Conservation (phyloP, 2,797 vertebrate species). For the Mormyrops boulengeri region DNA sequence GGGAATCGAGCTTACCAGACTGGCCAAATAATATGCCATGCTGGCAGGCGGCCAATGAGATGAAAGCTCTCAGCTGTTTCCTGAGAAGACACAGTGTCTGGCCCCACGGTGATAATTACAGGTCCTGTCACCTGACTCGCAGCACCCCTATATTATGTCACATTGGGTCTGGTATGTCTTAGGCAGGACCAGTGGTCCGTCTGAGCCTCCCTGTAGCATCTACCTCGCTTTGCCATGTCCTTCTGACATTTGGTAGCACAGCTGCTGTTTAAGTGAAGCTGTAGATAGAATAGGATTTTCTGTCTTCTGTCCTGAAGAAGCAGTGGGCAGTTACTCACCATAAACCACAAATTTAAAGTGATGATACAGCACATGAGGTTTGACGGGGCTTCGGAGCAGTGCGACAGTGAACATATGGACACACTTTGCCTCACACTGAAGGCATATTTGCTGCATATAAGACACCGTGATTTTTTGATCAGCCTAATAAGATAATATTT, state of each 20-base stretch:
- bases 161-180: conserved; percentile 4
- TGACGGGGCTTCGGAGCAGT: not conserved
- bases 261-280: not conserved
- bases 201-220: not conserved
- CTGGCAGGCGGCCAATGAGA: conserved; percentile 24
- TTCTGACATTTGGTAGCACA: not conserved
- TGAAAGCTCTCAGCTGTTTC: conserved; percentile 25
- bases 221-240: not conserved
- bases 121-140: conserved; percentile 41
- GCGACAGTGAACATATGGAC: not conserved
- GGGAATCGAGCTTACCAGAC: conserved; percentile 11
- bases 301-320: not conserved
- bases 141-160: conserved; percentile 42
- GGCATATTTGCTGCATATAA: not conserved
- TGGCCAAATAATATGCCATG: conserved; percentile 24
- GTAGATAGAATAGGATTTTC: not conserved
- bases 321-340: not conserved
- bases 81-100: conserved; percentile 49
- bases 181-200: not conserved
- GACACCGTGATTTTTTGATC: not conserved
- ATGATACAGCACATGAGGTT: not conserved
- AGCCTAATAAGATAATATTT: not conserved
- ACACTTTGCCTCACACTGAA: not conserved
- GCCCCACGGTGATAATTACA: conserved; percentile 51
- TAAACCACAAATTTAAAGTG: not conserved